These are phyloP conservation scores for Chelonus insularis DNA, from an alignment of 1,140 invertebrate genomes.

Conservation along the genomic window DNA sequence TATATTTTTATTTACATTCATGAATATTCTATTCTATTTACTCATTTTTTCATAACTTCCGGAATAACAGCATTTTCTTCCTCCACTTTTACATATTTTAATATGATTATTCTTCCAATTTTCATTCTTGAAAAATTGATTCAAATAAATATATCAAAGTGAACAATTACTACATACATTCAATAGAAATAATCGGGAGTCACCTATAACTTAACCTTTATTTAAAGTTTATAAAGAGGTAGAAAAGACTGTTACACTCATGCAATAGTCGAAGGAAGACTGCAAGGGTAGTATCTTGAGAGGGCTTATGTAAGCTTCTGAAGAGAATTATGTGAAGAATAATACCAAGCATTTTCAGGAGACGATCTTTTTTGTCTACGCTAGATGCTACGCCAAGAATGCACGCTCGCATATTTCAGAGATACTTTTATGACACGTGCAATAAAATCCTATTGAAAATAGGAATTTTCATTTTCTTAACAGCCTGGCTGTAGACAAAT, in stretches of 20 bases:
- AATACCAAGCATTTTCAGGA: slow-evolving; percentile 36
- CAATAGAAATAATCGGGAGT: slow-evolving; percentile 16
- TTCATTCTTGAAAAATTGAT: too few relatives aligned
- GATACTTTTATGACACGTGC: not conserved
- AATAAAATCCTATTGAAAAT: not conserved
- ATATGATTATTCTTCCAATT: too few relatives aligned
- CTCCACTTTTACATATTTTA: too few relatives aligned
- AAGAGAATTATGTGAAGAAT: slow-evolving; percentile 52
- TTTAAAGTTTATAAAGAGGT: slow-evolving; percentile 25
- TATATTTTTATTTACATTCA: too few relatives aligned
- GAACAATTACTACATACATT: too few relatives aligned
- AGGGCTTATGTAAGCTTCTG: slow-evolving; percentile 45
- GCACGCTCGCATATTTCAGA: slow-evolving; percentile 1
- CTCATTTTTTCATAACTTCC: too few relatives aligned
- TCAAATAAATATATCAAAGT: too few relatives aligned
- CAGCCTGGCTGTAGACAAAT: not conserved
- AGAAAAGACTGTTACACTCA: slow-evolving; percentile 10
- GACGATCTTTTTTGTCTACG: slow-evolving; percentile 8
- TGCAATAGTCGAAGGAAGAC: slow-evolving; percentile 7
- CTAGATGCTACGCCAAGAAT: slow-evolving; percentile 20
- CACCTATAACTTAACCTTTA: slow-evolving; percentile 24
- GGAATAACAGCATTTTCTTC: too few relatives aligned
- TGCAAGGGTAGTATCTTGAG: slow-evolving; percentile 10
- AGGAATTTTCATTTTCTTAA: not conserved
- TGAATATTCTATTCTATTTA: too few relatives aligned